Evolutionary conservation across 2,888 invertebrate species (phyloP).

Genomic region (Ommatoiulus sabulosus): DNA sequence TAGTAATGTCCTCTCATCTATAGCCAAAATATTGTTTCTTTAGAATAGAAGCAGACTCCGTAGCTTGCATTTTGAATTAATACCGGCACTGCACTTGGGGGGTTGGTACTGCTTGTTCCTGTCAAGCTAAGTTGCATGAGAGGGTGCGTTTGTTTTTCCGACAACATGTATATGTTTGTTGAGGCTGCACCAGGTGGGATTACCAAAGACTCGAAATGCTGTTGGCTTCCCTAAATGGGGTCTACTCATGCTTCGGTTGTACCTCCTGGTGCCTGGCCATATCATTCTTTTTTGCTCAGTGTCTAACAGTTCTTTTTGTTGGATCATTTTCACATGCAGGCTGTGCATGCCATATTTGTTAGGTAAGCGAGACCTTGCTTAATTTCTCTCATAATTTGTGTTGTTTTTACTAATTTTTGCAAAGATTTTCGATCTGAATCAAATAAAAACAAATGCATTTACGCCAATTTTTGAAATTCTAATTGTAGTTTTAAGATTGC

Average conservation of each 20-base stretch:
- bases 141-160: not conserved
- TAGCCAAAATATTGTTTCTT: too few relatives aligned
- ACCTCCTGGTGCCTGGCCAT: not conserved
- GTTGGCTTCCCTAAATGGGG: not conserved
- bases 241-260: not conserved
- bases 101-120: not conserved
- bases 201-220: not conserved
- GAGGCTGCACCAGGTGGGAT: not conserved
- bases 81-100: not conserved
- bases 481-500: not conserved
- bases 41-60: not conserved
- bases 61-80: not conserved
- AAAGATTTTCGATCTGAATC: not conserved
- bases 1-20: not conserved
- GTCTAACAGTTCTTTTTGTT: constrained; percentile 56
- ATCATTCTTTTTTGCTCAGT: constrained; percentile 2
- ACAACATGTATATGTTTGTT: not conserved
- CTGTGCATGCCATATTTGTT: constrained; percentile 57
- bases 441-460: not conserved
- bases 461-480: not conserved
- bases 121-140: not conserved
- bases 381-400: constrained; percentile 6
- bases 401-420: not conserved
- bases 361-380: constrained; percentile 54
- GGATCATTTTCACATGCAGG: constrained; percentile 56